phyloP scores from a whole-genome alignment of 2,797 vertebrate genomes.

The Telmatherina bonti region DNA sequence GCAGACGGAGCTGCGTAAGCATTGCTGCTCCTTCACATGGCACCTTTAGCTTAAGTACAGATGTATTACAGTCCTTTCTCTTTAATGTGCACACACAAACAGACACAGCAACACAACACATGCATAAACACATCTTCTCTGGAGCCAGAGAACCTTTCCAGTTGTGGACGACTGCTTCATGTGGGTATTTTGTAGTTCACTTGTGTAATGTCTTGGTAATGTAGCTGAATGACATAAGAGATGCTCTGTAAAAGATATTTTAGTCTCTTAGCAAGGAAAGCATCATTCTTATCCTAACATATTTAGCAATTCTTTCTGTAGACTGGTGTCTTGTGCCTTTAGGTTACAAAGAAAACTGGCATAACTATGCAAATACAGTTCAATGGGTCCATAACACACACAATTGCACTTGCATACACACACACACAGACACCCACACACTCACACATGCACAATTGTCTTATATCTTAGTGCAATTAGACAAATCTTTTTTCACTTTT shows the following conservation, averaged over 20 bases:
- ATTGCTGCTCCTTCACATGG: constrained; percentile 68
- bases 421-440: constrained; percentile 15
- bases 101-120: constrained; percentile 20
- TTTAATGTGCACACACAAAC: constrained; percentile 37
- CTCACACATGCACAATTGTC: constrained; percentile 37
- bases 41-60: constrained; percentile 74
- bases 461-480: constrained; percentile 64
- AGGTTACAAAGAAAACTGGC: constrained; percentile 34
- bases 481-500: constrained; percentile 56
- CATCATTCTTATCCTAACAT: constrained; percentile 28
- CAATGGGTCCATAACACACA: constrained; percentile 58
- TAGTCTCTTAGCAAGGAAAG: constrained; percentile 18
- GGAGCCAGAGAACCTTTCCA: constrained; percentile 48
- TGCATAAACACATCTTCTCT: constrained; percentile 43
- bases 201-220: constrained; percentile 46
- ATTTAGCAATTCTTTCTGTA: constrained; percentile 33
- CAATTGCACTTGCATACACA: background rate
- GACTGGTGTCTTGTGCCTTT: constrained; percentile 33
- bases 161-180: constrained; percentile 60
- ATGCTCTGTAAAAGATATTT: constrained; percentile 37
- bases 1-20: constrained; percentile 78
- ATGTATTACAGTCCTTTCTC: constrained; percentile 56
- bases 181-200: constrained; percentile 42
- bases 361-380: constrained; percentile 50
- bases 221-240: constrained; percentile 50